Base-by-base conservation (phyloP, 2,888 invertebrate genomes). In the Cerastis leucographa region DNA sequence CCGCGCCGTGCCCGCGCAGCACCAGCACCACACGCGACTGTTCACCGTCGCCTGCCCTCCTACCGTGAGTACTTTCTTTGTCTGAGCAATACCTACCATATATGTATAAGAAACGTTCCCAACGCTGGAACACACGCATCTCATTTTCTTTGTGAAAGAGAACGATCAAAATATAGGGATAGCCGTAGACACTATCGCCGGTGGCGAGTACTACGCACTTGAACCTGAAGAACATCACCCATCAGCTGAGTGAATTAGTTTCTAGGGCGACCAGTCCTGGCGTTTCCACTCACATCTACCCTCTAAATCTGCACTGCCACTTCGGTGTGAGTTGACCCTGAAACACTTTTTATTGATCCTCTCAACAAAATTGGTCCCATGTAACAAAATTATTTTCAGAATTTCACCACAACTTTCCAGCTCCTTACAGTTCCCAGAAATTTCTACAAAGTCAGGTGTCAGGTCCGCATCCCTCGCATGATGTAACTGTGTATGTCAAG, bases 391-490 rank as follows among this genome's bases (percentile, higher is more conserved):
- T 4, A 4, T 17, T 29, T 72, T 29, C 54, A 69, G 42, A 29
- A 2, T 19, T 73, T 42, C 17, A 54, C 12, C 51, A n/a, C 17
- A 42, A 17, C 17, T 68, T 25, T 25, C 4, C 12, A 54, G n/a
- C n/a, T 40, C n/a, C 7, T n/a, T 19, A 25, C 25, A 54, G 25
- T 25, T 54, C n/a, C 49, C 8, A 25, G 7, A 54, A 42, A n/a
- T 17, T 68, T 9, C 35, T 8, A 5, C 12, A 42, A 17, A 64
- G n/a, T 9, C 40, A 62, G 56, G n/a, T 66, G 44, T 49, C 17
- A 25, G 49, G 56, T 59, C 46, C 0, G 22, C 69, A 70, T 66
- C n/a, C 69, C 56, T 70, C 74, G 49, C 68, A 69, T 59, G 69
- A 77, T 69, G 59, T 74, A 29, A 59, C 74, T 70, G 69, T 69